Evolutionary conservation across 2,113 vertebrate species (phyloP), one percentile per base, ranked within the genome.

Genomic region (Laterallus jamaicensis): DNA sequence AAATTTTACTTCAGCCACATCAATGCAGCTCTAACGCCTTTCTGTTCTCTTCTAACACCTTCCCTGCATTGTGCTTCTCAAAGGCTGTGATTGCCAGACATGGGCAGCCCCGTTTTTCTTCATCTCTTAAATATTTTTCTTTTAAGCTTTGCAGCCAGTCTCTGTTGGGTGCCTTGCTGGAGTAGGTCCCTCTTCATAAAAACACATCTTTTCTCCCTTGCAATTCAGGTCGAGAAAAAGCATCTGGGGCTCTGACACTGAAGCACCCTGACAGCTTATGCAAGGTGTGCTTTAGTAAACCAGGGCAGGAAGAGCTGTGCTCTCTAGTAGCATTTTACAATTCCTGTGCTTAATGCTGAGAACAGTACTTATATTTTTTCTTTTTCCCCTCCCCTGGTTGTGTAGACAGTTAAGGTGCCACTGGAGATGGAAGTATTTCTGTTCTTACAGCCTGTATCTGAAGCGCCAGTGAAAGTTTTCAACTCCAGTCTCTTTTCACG

Each of bases 61-160:
- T 84, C n/a, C 56, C 54, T 82, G 20, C 64, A 47, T n/a, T 11
- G 7, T 0, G 0, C n/a, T 87, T 6, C 66, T 85, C 52, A 78
- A 90, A 92, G 62, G 56, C 37, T 35, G 24, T 20, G 52, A 90
- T 63, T 85, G 66, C 54, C n/a, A 68, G 56, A 54, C 55, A 28
- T 75, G 37, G 52, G n/a, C 58, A 90, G 31, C 56, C 44, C 39
- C 1, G 20, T 32, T 91, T 94, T 90, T 84, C 88, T 78, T 81
- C 90, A 25, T 52, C 74, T 93, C 84, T 82, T 67, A 75, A 87
- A 40, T 54, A 31, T 74, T 85, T 89, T 64, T 25, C n/a, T 92
- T 95, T 81, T 31, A 78, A 85, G n/a, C 49, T 94, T 90, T 79
- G 60, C 66, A 71, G 28, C 39, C 37, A 50, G 47, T 68, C 60